phyloP scores from a whole-genome alignment of 2,113 vertebrate species.

The Erinaceus europaeus region DNA sequence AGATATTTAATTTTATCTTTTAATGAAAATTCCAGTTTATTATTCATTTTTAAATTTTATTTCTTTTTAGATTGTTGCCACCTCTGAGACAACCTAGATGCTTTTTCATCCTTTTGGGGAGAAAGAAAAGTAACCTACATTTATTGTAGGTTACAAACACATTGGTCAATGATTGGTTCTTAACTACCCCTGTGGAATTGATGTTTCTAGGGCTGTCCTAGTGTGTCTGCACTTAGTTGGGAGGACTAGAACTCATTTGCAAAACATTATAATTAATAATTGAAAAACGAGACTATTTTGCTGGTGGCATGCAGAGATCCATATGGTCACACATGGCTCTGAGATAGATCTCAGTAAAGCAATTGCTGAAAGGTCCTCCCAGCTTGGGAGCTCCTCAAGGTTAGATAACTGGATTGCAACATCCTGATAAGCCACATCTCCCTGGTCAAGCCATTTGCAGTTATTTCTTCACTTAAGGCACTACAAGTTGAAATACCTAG shows the following conservation, averaged over 20 bases:
- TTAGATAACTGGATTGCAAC: neutral
- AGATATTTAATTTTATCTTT: constrained; percentile 16
- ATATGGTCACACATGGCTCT: neutral
- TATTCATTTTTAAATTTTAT: neutral
- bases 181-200: neutral
- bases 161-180: neutral
- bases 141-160: neutral
- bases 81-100: neutral
- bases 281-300: neutral
- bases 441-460: neutral
- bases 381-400: neutral
- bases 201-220: neutral
- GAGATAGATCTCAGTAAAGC: neutral
- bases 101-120: neutral
- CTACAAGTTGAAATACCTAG: neutral
- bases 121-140: neutral
- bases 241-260: neutral
- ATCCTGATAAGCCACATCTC: neutral
- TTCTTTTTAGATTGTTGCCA: neutral
- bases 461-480: neutral
- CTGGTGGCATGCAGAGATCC: neutral
- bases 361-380: neutral
- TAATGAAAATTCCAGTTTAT: neutral
- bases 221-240: neutral
- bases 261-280: neutral